These are phyloP conservation scores for Andrena bucephala DNA, from an alignment of 2,888 invertebrate species.

Conservation along the genomic window DNA sequence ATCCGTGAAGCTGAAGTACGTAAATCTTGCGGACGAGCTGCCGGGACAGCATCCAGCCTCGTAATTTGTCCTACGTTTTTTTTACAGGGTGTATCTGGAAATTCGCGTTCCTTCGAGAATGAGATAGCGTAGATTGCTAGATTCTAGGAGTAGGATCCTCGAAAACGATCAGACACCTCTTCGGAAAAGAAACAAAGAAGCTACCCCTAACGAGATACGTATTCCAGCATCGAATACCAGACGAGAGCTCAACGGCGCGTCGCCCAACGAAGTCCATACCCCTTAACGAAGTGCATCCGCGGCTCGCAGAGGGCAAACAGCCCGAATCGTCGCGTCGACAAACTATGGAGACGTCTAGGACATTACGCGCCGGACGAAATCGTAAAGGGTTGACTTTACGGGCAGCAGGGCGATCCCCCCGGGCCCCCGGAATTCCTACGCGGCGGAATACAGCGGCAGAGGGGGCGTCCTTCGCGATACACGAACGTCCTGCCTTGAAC, in stretches of 20 bases:
- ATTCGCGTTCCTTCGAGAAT: not conserved
- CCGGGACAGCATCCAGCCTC: conserved; percentile 25
- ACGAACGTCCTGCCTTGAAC: conserved; percentile 59
- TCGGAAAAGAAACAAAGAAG: too few species aligned
- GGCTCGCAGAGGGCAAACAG: not conserved
- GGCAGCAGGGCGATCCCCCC: conserved; percentile 57
- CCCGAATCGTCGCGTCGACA: conserved; percentile 44
- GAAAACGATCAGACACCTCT: too few species aligned
- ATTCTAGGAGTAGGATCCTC: too few species aligned
- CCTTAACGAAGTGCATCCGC: not conserved
- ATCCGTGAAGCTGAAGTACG: conserved; percentile 57
- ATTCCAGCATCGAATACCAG: too few species aligned
- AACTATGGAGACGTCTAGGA: conserved; percentile 82
- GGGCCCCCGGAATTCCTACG: conserved; percentile 28
- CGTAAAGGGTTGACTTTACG: conserved; percentile 80
- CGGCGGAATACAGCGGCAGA: conserved; percentile 9
- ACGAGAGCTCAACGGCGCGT: not conserved
- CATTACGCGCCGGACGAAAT: conserved; percentile 77
- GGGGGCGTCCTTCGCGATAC: conserved; percentile 25
- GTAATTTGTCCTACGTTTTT: conserved; percentile 33
- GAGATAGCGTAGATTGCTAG: not conserved
- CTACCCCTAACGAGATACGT: too few species aligned
- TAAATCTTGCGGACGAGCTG: conserved; percentile 55
- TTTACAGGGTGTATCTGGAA: not conserved
- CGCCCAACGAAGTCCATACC: not conserved